Percentiles rank a stretch among this genome's conserved stretches.
phyloP scores from a whole-genome alignment of 2,797 vertebrate genomes.

The Florisuga fusca region DNA sequence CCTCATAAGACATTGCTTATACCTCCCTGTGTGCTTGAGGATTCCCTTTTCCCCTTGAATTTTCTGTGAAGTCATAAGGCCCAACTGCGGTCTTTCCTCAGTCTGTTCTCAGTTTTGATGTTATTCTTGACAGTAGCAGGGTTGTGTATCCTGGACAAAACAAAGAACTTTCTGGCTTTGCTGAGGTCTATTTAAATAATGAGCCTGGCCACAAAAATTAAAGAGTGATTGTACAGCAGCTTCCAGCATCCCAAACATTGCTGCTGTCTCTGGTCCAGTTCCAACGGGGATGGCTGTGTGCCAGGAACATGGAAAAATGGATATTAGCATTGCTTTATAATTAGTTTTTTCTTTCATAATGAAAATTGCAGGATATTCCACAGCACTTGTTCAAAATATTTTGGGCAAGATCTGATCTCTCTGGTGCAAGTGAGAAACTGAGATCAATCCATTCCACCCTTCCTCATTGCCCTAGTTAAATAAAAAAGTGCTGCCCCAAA shows the following conservation, averaged over 20 bases:
- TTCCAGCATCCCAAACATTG: not conserved
- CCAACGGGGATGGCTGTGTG: not conserved
- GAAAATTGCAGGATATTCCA: not conserved
- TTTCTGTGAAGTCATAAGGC: not conserved
- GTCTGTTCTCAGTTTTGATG: not conserved
- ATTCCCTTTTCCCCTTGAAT: not conserved
- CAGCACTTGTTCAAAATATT: not conserved
- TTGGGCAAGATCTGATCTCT: not conserved
- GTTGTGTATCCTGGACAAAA: not conserved
- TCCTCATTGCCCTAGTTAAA: not conserved
- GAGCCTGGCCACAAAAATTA: not conserved
- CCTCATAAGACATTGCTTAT: not conserved
- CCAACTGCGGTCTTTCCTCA: not conserved
- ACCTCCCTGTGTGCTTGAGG: not conserved
- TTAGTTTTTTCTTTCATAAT: not conserved
- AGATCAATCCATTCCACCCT: not conserved
- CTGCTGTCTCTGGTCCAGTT: not conserved
- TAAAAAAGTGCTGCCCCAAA: not conserved
- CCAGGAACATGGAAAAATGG: not conserved
- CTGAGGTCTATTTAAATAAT: not conserved
- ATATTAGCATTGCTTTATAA: not conserved
- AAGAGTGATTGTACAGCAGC: not conserved
- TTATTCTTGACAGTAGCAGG: not conserved
- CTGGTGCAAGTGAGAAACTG: not conserved
- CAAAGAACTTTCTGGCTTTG: not conserved